Evolutionary conservation across 2,888 invertebrate genomes (phyloP).

Genomic region (Polyploca ridens): DNA sequence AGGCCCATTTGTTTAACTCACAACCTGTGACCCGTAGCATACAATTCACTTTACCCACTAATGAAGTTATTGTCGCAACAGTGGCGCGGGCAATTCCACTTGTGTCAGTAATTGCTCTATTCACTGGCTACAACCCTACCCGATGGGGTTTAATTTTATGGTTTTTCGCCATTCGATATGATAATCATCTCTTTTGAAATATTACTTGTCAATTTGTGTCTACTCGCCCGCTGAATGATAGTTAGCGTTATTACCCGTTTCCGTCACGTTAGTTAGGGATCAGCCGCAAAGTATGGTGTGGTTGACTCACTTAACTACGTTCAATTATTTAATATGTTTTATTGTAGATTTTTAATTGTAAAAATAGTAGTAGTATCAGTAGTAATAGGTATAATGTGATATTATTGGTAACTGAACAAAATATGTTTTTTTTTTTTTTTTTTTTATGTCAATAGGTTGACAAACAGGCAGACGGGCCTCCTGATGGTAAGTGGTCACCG

Average conservation of each 20-base stretch:
- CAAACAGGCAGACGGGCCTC: no score
- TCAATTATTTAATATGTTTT: not conserved
- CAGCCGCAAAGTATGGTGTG: not conserved
- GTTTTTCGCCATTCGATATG: conserved; percentile 49
- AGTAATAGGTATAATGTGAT: no score
- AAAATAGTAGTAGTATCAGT: no score
- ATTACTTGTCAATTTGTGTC: conserved; percentile 67
- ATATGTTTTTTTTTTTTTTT: no score
- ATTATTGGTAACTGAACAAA: no score
- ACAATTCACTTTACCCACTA: conserved; percentile 12
- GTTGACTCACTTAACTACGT: not conserved
- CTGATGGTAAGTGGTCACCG: no score
- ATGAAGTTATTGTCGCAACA: conserved; percentile 6
- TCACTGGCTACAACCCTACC: conserved; percentile 62
- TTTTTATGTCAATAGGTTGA: no score
- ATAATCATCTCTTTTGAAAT: conserved; percentile 67
- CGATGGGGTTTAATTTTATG: conserved; percentile 53
- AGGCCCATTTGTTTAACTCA: not conserved
- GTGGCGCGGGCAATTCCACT: conserved; percentile 20
- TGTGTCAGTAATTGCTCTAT: conserved; percentile 63
- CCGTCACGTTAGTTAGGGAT: conserved; percentile 28
- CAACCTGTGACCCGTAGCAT: not conserved
- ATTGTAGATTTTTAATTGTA: no score
- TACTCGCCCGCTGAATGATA: conserved; percentile 35
- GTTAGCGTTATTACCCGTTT: conserved; percentile 51